Evolutionary conservation across 2,888 invertebrate species (phyloP).

Genomic region (Lacanobia oleracea): DNA sequence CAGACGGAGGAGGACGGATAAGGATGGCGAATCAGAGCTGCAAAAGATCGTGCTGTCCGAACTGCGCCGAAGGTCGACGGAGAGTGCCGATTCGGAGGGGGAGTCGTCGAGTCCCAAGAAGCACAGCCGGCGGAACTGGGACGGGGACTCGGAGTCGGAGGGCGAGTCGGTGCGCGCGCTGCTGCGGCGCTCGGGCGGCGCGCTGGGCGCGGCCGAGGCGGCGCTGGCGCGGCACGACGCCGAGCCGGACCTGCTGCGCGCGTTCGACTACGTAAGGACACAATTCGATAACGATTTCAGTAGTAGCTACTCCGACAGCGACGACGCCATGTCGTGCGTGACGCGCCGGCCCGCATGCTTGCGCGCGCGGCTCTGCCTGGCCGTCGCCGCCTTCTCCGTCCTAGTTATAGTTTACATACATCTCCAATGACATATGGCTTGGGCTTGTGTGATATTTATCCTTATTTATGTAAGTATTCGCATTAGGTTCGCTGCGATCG

Average conservation of each 20-base stretch:
- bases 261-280: constrained; percentile 89
- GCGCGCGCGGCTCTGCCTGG: constrained; percentile 85
- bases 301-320: constrained; percentile 76
- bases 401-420: constrained; percentile 88
- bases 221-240: constrained; percentile 88
- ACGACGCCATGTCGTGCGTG: constrained; percentile 72
- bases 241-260: constrained; percentile 86
- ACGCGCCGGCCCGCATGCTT: constrained; percentile 80
- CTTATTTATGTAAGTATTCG: constrained; percentile 85
- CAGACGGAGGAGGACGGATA: constrained; percentile 78
- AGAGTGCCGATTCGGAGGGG: constrained; percentile 84
- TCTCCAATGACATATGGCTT: constrained; percentile 87
- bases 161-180: constrained; percentile 92
- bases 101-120: constrained; percentile 84
- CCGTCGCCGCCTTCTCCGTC: constrained; percentile 87
- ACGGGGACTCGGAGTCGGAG: constrained; percentile 92
- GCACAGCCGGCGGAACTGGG: constrained; percentile 80
- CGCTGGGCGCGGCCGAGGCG: constrained; percentile 91
- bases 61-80: constrained; percentile 84
- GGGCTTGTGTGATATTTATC: constrained; percentile 86
- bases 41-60: constrained; percentile 85
- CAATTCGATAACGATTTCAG: constrained; percentile 85
- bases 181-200: constrained; percentile 91
- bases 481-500: constrained; percentile 83
- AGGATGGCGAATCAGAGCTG: constrained; percentile 80